phyloP scores from a whole-genome alignment of 2,113 vertebrate genomes.

The Strix uralensis region DNA sequence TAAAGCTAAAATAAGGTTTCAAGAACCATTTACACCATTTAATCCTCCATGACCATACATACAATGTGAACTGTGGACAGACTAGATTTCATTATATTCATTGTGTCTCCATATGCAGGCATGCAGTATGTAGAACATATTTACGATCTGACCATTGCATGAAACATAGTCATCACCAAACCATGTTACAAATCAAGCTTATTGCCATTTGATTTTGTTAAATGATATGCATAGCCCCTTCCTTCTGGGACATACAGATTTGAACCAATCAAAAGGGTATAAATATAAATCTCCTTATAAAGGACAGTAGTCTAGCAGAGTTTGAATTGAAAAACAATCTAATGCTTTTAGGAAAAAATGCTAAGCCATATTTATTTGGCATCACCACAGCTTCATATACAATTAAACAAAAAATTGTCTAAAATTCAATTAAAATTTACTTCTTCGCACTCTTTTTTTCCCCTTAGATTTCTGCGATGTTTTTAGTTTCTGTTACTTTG shows the following conservation, averaged over 20 bases:
- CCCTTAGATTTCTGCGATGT: not conserved
- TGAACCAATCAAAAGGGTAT: not conserved
- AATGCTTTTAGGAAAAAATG: not conserved
- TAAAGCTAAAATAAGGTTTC: not conserved
- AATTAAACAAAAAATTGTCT: not conserved
- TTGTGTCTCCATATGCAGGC: not conserved
- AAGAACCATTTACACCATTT: fast-evolving
- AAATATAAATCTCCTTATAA: not conserved
- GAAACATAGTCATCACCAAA: not conserved
- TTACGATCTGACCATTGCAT: not conserved
- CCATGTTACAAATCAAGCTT: not conserved
- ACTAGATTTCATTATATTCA: not conserved
- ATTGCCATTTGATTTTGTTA: not conserved
- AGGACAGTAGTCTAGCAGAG: not conserved
- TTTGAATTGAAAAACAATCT: not conserved
- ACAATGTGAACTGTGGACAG: not conserved
- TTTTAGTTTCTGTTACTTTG: not conserved
- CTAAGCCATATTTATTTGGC: not conserved
- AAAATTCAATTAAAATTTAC: not conserved
- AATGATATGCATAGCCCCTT: not conserved
- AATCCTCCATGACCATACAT: not conserved
- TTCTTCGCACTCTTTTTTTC: not conserved
- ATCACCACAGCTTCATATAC: not conserved
- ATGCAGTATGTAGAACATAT: not conserved
- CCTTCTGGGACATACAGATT: not conserved